A percentile compares a stretch with the other conserved stretches of the same genome.
These are phyloP conservation scores for Tenualosa ilisha DNA, from an alignment of 2,797 vertebrate genomes.

Conservation along the genomic window DNA sequence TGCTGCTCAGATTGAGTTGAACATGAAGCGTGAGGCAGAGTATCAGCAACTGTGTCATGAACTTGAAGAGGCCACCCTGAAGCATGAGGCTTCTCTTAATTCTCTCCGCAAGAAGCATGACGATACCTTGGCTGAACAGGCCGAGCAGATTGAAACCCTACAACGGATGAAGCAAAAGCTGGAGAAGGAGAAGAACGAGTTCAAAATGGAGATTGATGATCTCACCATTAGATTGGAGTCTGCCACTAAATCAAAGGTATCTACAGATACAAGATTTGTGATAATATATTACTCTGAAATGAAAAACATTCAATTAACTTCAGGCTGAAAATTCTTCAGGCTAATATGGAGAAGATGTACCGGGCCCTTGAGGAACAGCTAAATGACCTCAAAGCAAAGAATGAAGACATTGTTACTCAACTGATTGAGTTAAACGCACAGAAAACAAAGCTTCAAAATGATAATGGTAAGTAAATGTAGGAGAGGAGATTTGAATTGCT, in stretches of 20 bases:
- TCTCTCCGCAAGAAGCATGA: slow-evolving; percentile 73
- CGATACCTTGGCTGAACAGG: slow-evolving; percentile 70
- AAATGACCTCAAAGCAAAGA: slow-evolving; percentile 80
- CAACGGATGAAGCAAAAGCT: slow-evolving; percentile 75
- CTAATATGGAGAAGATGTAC: slow-evolving; percentile 64
- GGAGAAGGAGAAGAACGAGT: too few species aligned
- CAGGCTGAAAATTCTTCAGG: slow-evolving; percentile 74
- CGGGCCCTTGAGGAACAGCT: slow-evolving; percentile 83
- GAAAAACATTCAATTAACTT: neutral
- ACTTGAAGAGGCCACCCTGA: slow-evolving; percentile 76
- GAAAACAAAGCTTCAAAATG: slow-evolving; percentile 82
- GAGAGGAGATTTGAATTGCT: too few species aligned
- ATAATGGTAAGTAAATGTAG: slow-evolving; percentile 69
- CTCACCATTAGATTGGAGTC: slow-evolving; percentile 74
- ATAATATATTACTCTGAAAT: neutral
- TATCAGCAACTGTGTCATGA: slow-evolving; percentile 77
- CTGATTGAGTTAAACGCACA: slow-evolving; percentile 79
- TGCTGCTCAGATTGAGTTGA: slow-evolving; percentile 71
- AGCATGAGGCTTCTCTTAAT: slow-evolving; percentile 71
- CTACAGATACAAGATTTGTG: neutral
- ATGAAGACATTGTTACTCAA: slow-evolving; percentile 80
- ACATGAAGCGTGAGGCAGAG: slow-evolving; percentile 77
- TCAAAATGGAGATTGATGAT: slow-evolving; percentile 54
- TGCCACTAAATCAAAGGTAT: slow-evolving; percentile 77
- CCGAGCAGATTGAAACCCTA: slow-evolving; percentile 75